Percentiles rank a stretch among this genome's conserved stretches.
Evolutionary conservation across 2,888 invertebrate genomes (phyloP).

Genomic region (Erpobdella octoculata): DNA sequence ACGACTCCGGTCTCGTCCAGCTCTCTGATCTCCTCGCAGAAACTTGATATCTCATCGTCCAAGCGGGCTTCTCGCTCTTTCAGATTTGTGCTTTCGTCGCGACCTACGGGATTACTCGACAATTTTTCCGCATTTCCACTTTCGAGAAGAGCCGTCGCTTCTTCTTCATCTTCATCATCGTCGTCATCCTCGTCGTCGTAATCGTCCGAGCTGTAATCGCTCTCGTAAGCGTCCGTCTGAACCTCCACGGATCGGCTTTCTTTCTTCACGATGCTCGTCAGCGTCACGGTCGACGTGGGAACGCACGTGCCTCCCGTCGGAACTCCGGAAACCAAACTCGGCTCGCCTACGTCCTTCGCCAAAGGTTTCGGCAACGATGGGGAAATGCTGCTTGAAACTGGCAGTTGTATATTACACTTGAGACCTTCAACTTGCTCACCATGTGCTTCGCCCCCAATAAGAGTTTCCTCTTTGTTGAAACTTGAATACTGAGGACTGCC

Average conservation of each 20-base stretch:
- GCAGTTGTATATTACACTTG: too few relatives aligned
- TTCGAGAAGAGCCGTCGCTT: background rate
- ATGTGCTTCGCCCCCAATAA: too few relatives aligned
- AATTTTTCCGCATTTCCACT: background rate
- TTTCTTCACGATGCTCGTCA: constrained; percentile 1
- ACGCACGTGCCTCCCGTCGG: background rate
- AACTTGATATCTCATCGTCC: too few relatives aligned
- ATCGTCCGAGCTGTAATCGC: constrained; percentile 27
- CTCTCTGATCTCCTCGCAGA: background rate
- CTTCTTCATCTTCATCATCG: constrained; percentile 2
- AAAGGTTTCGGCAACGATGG: background rate
- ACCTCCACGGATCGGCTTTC: constrained; percentile 28
- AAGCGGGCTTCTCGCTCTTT: too few relatives aligned
- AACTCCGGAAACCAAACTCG: too few relatives aligned
- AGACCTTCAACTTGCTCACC: too few relatives aligned
- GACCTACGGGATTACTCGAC: background rate
- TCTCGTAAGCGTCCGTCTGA: constrained; percentile 33
- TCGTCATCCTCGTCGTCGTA: constrained; percentile 25
- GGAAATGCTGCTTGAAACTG: background rate
- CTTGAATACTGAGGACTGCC: too few relatives aligned
- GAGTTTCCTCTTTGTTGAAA: too few relatives aligned
- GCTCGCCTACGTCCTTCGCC: background rate
- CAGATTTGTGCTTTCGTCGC: background rate
- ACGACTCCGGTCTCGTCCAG: background rate
- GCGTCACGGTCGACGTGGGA: background rate